phyloP scores from a whole-genome alignment of 2,113 vertebrate species.

The Orientallactaga bullata region DNA sequence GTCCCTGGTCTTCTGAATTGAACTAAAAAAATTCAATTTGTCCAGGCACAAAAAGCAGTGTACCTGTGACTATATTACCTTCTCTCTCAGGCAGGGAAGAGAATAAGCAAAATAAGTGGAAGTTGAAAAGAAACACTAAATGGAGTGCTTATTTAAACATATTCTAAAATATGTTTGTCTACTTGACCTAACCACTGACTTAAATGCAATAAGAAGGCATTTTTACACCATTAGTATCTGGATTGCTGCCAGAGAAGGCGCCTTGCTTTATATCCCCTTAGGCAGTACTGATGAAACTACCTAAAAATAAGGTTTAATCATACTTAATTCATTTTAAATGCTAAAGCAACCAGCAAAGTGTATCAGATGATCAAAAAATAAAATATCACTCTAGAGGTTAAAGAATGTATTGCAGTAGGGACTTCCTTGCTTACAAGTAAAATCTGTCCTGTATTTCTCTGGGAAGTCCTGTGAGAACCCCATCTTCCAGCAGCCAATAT shows the following conservation, averaged over 20 bases:
- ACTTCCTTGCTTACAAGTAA: conserved; percentile 16
- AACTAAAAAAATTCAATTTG: conserved; percentile 35
- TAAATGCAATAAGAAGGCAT: conserved; percentile 85
- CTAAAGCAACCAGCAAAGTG: conserved; percentile 71
- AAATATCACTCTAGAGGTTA: conserved; percentile 74
- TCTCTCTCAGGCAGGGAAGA: conserved; percentile 26
- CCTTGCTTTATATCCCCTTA: conserved; percentile 84
- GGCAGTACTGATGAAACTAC: conserved; percentile 82
- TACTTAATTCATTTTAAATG: conserved; percentile 85
- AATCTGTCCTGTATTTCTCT: neutral
- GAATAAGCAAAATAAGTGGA: conserved; percentile 47
- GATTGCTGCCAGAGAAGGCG: conserved; percentile 86
- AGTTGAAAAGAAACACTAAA: conserved; percentile 81
- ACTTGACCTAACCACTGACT: conserved; percentile 86
- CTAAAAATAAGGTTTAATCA: conserved; percentile 81
- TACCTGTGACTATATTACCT: conserved; percentile 8
- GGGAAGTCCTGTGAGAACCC: neutral
- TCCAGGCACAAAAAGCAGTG: neutral
- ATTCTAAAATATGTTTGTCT: conserved; percentile 86
- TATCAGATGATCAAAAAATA: conserved; percentile 68
- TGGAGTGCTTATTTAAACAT: conserved; percentile 88
- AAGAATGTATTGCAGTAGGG: conserved; percentile 50
- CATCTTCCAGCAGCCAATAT: fast-evolving
- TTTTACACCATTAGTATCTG: conserved; percentile 87
- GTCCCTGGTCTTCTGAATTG: conserved; percentile 14